phyloP scores from a whole-genome alignment of 2,888 invertebrate genomes.

The Lepas anatifera region DNA sequence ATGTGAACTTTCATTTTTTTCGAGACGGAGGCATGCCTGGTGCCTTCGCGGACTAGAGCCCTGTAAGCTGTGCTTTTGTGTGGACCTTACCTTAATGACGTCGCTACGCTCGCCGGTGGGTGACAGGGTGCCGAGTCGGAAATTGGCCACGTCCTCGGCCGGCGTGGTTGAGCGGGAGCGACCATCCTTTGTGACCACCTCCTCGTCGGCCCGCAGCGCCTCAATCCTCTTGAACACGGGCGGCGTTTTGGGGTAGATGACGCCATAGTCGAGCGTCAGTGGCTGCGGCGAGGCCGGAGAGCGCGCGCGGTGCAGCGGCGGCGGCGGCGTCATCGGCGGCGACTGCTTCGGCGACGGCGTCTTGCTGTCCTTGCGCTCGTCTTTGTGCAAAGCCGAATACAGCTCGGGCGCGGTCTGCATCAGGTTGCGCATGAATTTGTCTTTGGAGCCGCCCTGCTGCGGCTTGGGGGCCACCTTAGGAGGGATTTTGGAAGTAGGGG shows the following conservation, averaged over 20 bases:
- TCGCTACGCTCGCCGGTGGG: not conserved
- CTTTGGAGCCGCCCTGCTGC: not conserved
- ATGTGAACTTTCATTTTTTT: too few relatives aligned
- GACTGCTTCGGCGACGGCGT: constrained; percentile 7
- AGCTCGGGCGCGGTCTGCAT: constrained; percentile 24
- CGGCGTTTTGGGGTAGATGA: constrained; percentile 5
- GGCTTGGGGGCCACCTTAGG: constrained; percentile 10
- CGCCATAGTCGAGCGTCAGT: not conserved
- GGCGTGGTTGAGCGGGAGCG: constrained; percentile 11
- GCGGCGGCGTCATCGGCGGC: not conserved
- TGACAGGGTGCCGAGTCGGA: not conserved
- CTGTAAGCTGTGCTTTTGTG: too few relatives aligned
- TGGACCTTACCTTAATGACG: not conserved
- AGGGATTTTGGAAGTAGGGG: not conserved
- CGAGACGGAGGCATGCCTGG: too few relatives aligned
- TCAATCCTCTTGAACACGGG: constrained; percentile 9
- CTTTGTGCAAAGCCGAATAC: constrained; percentile 23
- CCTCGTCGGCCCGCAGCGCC: constrained; percentile 7
- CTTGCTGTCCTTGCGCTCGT: constrained; percentile 20
- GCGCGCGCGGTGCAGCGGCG: constrained; percentile 5
- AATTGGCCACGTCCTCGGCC: not conserved
- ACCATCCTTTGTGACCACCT: constrained; percentile 4
- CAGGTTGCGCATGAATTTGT: constrained; percentile 23
- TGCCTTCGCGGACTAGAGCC: too few relatives aligned
- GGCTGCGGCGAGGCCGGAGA: not conserved